Evolutionary conservation across 1,140 invertebrate genomes (phyloP).

Genomic region (Lordiphosa stackelbergi): DNA sequence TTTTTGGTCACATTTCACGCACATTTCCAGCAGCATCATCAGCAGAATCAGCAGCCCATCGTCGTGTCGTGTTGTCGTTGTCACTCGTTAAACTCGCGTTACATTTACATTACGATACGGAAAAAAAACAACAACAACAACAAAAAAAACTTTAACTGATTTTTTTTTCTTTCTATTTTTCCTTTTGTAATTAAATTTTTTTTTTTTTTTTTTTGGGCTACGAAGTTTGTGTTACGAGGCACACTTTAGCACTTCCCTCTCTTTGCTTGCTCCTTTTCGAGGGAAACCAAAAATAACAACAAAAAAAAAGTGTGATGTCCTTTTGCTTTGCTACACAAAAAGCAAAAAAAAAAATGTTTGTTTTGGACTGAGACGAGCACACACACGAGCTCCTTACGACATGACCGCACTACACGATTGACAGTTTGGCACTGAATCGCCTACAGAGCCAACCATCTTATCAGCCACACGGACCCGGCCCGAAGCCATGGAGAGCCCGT

Average conservation of each 20-base stretch:
- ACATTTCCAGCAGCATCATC: slow-evolving; percentile 28
- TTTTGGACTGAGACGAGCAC: slow-evolving; percentile 45
- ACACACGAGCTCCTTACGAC: slow-evolving; percentile 62
- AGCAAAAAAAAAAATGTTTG: slow-evolving; percentile 16
- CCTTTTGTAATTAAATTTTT: background rate
- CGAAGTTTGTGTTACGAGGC: slow-evolving; percentile 8
- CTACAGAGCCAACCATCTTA: slow-evolving; percentile 6
- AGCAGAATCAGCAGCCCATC: slow-evolving; percentile 7
- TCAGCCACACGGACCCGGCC: background rate
- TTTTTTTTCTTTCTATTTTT: too few relatives aligned
- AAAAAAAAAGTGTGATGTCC: background rate
- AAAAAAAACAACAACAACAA: background rate
- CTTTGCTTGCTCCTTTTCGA: slow-evolving; percentile 2
- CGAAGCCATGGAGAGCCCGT: too few relatives aligned
- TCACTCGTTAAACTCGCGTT: slow-evolving; percentile 4
- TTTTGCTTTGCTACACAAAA: slow-evolving; percentile 2
- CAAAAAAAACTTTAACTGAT: background rate
- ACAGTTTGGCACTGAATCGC: slow-evolving; percentile 67
- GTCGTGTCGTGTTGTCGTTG: slow-evolving; percentile 4
- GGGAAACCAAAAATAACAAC: slow-evolving; percentile 17
- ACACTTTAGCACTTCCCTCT: slow-evolving; percentile 27
- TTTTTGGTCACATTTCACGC: slow-evolving; percentile 23
- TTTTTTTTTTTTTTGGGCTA: slow-evolving; percentile 1
- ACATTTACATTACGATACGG: background rate
- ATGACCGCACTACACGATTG: slow-evolving; percentile 72